phyloP scores from a whole-genome alignment of 1,140 invertebrate species.

The Drosophila erecta region DNA sequence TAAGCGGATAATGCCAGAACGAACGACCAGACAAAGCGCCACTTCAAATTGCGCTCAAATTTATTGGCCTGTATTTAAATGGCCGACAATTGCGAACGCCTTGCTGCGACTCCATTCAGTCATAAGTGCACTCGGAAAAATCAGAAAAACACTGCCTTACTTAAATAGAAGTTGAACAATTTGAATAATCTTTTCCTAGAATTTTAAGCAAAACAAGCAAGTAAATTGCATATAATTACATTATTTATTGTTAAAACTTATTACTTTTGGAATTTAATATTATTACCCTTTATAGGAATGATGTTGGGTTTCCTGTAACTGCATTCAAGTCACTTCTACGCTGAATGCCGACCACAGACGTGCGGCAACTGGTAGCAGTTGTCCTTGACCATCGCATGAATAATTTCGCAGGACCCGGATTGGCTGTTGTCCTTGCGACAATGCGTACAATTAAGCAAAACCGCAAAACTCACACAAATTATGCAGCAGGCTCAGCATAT shows the following conservation, averaged over 20 bases:
- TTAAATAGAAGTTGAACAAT: no score
- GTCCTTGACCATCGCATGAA: constrained; percentile 73
- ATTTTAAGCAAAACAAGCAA: no score
- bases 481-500: constrained; percentile 59
- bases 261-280: no score
- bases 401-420: constrained; percentile 44
- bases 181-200: no score
- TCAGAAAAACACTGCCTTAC: neutral
- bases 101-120: constrained; percentile 44
- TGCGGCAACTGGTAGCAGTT: constrained; percentile 52
- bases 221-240: no score
- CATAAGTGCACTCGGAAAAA: constrained; percentile 60
- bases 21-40: constrained; percentile 53
- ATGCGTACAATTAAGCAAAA: constrained; percentile 71
- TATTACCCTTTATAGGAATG: neutral
- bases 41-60: constrained; percentile 68
- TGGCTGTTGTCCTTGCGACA: constrained; percentile 49
- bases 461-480: constrained; percentile 68
- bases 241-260: no score
- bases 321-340: constrained; percentile 48
- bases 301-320: constrained; percentile 21
- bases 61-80: constrained; percentile 73
- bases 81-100: constrained; percentile 48
- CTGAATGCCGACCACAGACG: constrained; percentile 21
- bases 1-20: constrained; percentile 63